Conservation (phyloP, 2,888 invertebrate species). For the Papilio protenor region DNA sequence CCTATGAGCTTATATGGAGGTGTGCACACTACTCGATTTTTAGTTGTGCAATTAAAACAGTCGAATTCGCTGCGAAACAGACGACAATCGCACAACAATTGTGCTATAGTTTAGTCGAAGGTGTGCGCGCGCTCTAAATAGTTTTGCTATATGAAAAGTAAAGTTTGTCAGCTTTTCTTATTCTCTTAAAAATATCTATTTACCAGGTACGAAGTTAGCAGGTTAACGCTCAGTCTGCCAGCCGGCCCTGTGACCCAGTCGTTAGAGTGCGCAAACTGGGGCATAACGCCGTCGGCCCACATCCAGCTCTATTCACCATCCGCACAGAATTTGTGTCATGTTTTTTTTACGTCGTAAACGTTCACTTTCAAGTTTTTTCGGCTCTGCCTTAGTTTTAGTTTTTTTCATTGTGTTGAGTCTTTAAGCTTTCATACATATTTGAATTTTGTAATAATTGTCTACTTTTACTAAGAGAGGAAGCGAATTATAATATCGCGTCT, state of each 20-base stretch:
- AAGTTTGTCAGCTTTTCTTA: background rate
- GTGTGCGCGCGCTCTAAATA: background rate
- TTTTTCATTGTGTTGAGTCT: background rate
- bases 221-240: background rate
- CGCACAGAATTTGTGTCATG: slow-evolving; percentile 1
- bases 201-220: background rate
- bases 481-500: no score
- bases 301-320: background rate
- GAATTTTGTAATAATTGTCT: background rate
- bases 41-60: no score
- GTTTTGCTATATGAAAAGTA: background rate
- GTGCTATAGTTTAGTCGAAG: no score
- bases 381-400: background rate
- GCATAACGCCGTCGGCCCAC: background rate
- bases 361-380: slow-evolving; percentile 3
- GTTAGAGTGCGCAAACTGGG: slow-evolving; percentile 7
- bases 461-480: no score
- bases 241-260: slow-evolving; percentile 1
- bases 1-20: no score
- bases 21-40: no score
- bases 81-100: background rate
- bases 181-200: background rate
- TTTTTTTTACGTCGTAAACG: slow-evolving; percentile 1
- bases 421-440: background rate
- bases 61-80: background rate